Percentiles rank a stretch among this genome's conserved stretches.
Conservation (phyloP, 2,113 vertebrate genomes). For the Porphyrio hochstetteri region DNA sequence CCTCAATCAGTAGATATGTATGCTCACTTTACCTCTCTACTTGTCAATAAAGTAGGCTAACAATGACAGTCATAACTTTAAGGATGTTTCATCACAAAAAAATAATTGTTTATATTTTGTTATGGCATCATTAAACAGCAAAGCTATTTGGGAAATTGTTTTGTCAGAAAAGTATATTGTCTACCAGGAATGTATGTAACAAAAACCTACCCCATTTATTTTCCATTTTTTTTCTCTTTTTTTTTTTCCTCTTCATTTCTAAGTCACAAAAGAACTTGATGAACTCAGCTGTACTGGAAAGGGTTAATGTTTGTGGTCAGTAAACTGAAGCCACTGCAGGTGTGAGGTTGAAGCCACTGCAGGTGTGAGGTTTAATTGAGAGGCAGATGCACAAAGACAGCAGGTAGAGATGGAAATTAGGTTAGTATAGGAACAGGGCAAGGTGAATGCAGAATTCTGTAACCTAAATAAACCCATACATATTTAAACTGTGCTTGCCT, state of each 20-base stretch:
- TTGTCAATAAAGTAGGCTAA: neutral
- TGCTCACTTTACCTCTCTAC: neutral
- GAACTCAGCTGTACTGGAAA: neutral
- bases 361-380: constrained; percentile 21
- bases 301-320: neutral
- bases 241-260: neutral
- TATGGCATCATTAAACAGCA: neutral
- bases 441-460: constrained; percentile 4
- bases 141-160: neutral
- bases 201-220: accelerated
- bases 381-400: constrained; percentile 33
- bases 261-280: neutral
- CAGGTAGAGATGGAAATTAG: constrained; percentile 30
- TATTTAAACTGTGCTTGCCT: neutral
- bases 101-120: neutral
- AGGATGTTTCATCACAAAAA: neutral
- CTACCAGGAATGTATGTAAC: neutral
- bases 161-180: neutral
- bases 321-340: neutral
- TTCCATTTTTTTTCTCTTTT: neutral
- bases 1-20: neutral
- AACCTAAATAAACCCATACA: neutral
- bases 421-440: neutral
- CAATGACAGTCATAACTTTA: neutral
- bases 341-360: neutral